Evolutionary conservation across 2,797 vertebrate species (phyloP), one percentile per base, ranked within the genome.

Genomic region (Spinibarbus caldwelli): DNA sequence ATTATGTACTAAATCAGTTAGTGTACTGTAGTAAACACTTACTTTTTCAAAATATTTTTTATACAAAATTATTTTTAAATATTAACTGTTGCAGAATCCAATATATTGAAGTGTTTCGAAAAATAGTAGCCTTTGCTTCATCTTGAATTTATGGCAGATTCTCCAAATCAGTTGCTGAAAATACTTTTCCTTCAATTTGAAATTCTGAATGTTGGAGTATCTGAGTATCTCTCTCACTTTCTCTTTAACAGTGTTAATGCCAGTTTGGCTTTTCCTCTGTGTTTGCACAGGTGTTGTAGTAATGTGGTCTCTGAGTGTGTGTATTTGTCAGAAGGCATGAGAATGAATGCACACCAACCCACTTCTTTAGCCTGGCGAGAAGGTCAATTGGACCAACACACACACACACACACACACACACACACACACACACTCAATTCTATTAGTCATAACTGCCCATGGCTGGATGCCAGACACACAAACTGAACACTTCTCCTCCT

Each of bases 251-350:
- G 80, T 36, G 23, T 47, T n/a, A 43, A 76, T 38, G 82, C 70
- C 80, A 80, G 85, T 72, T 84, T 86, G 84, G 85, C 89, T 90
- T 86, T 86, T 78, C 80, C 87, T 85, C 79, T 90, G 45, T 95
- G 93, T 95, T 95, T 95, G 89, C 92, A 92, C 94, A 95, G 94
- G 94, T 95, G 94, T 89, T 88, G 21, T 21, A 5, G 80, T 93
- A 92, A 92, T 82, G 81, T 4, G n/a, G 89, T 92, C 66, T 29
- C 47, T 59, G 52, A 34, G 92, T 89, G 91, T 89, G 91, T 72
- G 90, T 92, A 23, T 79, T 54, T 80, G 92, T 87, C 89, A 91
- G 88, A 85, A 87, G 89, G 91, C 87, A 90, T 90, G 92, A 89
- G 90, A 92, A 90, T 92, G 92, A 94, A 89, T 91, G 90, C 90